Conservation (phyloP, 2,888 invertebrate species). For the Eucera pruinosa region DNA sequence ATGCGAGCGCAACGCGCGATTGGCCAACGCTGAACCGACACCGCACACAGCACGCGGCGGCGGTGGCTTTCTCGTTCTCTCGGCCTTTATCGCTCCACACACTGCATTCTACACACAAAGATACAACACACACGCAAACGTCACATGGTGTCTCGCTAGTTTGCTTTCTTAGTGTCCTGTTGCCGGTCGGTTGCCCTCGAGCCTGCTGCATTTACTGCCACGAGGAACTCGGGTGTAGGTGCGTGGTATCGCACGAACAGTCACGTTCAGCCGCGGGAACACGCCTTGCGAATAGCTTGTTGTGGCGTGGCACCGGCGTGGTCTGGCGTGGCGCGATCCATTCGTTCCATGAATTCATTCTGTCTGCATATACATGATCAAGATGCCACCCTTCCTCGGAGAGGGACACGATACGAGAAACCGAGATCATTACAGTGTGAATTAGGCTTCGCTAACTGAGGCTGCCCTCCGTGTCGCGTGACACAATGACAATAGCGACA, state of each 20-base stretch:
- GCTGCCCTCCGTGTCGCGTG: neutral
- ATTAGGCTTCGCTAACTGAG: too few relatives aligned
- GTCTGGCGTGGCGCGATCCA: constrained; percentile 48
- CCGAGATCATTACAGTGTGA: neutral
- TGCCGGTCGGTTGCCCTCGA: constrained; percentile 27
- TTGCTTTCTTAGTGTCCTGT: constrained; percentile 6
- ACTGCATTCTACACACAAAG: neutral
- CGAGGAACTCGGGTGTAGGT: constrained; percentile 52
- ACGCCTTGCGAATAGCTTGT: constrained; percentile 65
- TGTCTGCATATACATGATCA: neutral
- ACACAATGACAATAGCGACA: neutral
- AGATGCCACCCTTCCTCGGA: constrained; percentile 6
- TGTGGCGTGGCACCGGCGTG: constrained; percentile 40
- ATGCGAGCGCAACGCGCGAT: constrained; percentile 80
- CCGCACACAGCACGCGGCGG: constrained; percentile 35
- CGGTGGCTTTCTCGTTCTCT: constrained; percentile 54
- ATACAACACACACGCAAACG: neutral
- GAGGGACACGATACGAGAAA: neutral
- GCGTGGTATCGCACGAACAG: constrained; percentile 54
- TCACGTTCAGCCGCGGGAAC: constrained; percentile 55
- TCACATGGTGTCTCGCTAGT: constrained; percentile 7
- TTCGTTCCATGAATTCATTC: constrained; percentile 58
- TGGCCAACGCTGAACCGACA: constrained; percentile 76
- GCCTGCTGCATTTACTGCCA: constrained; percentile 3
- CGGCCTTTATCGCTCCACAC: constrained; percentile 34